phyloP scores from a whole-genome alignment of 1,140 invertebrate species.

The Drosophila ananassae region DNA sequence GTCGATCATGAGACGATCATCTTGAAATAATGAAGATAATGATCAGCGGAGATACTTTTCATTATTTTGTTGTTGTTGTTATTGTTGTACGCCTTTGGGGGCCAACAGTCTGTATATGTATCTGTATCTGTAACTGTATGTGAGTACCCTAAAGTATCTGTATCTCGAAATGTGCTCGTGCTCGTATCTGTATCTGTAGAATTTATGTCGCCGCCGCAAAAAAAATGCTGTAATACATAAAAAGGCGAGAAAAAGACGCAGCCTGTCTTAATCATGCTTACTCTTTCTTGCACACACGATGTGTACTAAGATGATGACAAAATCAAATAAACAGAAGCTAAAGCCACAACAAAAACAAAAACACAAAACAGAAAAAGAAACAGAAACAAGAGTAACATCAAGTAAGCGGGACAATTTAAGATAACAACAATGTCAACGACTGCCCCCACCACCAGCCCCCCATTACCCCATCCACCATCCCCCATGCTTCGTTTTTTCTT shows the following conservation, averaged over 20 bases:
- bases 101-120: slow-evolving; percentile 56
- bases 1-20: slow-evolving; percentile 32
- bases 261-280: slow-evolving; percentile 4
- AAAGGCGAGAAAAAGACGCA: slow-evolving; percentile 21
- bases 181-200: slow-evolving; percentile 59
- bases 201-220: slow-evolving; percentile 65
- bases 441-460: slow-evolving; percentile 19
- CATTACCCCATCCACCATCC: background rate
- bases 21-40: slow-evolving; percentile 32
- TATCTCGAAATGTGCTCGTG: slow-evolving; percentile 44
- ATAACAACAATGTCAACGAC: slow-evolving; percentile 77
- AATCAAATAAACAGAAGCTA: slow-evolving; percentile 62
- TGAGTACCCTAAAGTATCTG: slow-evolving; percentile 44
- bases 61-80: slow-evolving; percentile 48
- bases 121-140: slow-evolving; percentile 42
- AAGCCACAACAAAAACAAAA: slow-evolving; percentile 31
- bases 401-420: slow-evolving; percentile 67
- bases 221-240: slow-evolving; percentile 67
- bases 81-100: slow-evolving; percentile 59
- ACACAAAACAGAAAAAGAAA: slow-evolving; percentile 26
- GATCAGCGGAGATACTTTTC: slow-evolving; percentile 42
- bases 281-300: slow-evolving; percentile 14
- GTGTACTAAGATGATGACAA: slow-evolving; percentile 65
- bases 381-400: slow-evolving; percentile 28
- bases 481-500: too few relatives aligned